phyloP scores from a whole-genome alignment of 2,113 vertebrate genomes.

The Macaca mulatta region DNA sequence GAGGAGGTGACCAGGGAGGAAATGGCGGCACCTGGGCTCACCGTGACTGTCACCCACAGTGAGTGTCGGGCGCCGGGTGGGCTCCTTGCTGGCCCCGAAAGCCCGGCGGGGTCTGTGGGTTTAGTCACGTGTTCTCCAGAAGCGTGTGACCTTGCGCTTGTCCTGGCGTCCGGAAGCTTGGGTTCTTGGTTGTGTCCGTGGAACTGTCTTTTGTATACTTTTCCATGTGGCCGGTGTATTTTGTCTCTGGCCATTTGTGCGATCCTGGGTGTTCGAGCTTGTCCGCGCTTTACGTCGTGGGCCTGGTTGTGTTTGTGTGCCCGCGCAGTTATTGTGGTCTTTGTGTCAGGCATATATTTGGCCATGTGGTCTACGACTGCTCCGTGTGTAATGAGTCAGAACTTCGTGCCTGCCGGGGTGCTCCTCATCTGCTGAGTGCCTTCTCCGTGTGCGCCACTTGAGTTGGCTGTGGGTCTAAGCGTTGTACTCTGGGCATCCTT shows the following conservation, averaged over 20 bases:
- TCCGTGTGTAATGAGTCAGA: not conserved
- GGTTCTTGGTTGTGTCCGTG: not conserved
- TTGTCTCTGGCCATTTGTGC: not conserved
- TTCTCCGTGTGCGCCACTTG: not conserved
- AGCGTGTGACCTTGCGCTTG: not conserved
- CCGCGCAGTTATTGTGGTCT: not conserved
- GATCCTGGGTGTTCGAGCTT: not conserved
- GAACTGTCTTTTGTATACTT: not conserved
- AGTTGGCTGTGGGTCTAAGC: not conserved
- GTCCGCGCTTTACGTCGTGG: not conserved
- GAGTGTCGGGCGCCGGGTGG: not conserved
- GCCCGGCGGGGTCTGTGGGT: not conserved
- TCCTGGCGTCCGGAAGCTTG: not conserved
- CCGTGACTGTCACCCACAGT: constrained; percentile 73
- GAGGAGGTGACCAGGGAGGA: not conserved
- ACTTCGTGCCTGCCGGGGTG: not conserved
- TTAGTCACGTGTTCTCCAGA: not conserved
- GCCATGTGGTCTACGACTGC: not conserved
- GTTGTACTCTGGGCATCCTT: not conserved
- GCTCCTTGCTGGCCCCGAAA: not conserved
- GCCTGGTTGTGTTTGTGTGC: not conserved
- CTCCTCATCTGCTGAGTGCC: not conserved
- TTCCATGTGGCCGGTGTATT: not conserved
- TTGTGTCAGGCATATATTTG: not conserved
- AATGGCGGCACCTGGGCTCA: constrained; percentile 45